Evolutionary conservation across 2,888 invertebrate species (phyloP), one percentile per base, ranked within the genome.

Genomic region (Pyrocoelia pectoralis): DNA sequence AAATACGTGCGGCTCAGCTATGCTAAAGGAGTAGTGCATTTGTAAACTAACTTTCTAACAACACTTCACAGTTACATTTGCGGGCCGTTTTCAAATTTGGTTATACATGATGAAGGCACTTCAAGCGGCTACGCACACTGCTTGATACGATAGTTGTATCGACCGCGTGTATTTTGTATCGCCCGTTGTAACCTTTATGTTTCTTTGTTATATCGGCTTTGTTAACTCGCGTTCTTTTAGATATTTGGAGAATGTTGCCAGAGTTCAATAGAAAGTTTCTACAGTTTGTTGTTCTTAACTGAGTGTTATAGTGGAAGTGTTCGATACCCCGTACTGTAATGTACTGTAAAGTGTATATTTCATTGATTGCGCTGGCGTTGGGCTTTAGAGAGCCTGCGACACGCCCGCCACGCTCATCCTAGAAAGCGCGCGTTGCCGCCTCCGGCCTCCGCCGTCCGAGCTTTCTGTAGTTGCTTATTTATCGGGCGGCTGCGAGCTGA

Each of bases 381-480:
- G 77, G 76, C 75, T 76, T 75, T 73, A 74, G 76, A 77, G 79
- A 77, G 77, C 73, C 75, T 76, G 79, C 75, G 80, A 80, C 81
- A 81, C 81, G 80, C 81, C 80, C 81, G 80, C 77, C 75, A 74
- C 78, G 75, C 76, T 77, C 78, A 76, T 78, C 79, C 79, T 77
- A 76, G 78, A 74, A 74, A 80, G 80, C 80, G 79, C 79, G 77
- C 79, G 79, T 79, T 79, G 76, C 78, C 78, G 79, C 80, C 79
- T 78, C 76, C 77, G 75, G 76, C 76, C 77, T 74, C 75, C 74
- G 71, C 73, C 77, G 74, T 76, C 75, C 76, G 76, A 76, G 74
- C 76, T 78, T 80, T 79, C 80, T 80, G 78, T 79, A 79, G 79
- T 79, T 78, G 78, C 78, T 80, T 81, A 80, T 81, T 80, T 80